Evolutionary conservation across 2,797 vertebrate genomes (phyloP), one percentile per base, ranked within the genome.

Genomic region (Huso huso): DNA sequence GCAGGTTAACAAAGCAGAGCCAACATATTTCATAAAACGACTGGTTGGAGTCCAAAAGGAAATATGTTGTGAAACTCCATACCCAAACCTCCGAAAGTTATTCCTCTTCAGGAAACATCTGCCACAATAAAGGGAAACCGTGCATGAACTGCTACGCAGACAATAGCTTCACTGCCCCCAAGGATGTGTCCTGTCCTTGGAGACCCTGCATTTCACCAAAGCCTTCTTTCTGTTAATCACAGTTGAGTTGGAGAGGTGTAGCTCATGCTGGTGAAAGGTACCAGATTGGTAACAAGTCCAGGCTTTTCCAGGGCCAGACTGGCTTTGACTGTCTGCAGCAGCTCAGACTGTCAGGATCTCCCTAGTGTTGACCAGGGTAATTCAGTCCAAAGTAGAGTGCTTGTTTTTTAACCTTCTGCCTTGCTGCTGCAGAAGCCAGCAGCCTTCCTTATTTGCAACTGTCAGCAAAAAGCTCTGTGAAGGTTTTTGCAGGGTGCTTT

Each of bases 61-160:
- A 66, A 75, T 67, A 64, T 82, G 75, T 66, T 69, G 71, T 69
- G 70, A 77, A 81, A 79, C 84, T 86, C 82, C 85, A 87, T 89
- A 86, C 87, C 87, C 76, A 64, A 77, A 80, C 75, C 70, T 74
- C 75, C 67, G 71, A 8, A 48, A 64, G 37, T 49, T 8, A 7
- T 58, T 58, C 58, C 37, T 64, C 7, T 75, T 82, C 78, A 73
- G 88, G 89, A 91, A 90, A 90, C 88, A 89, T 89, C 88, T 90
- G 87, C 80, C 82, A 83, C 63, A 68, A 48, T 58, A 58, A 58
- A 58, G 11, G 37, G 37, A 37, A 58, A 10, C 12, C 11, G 12
- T 7, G 55, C 55, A 11, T 11, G 12, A n/a, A 78, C 80, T 66
- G 67, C 50, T 55, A 63, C 68, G 74, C 68, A 66, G 72, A 88